Conservation (phyloP, 2,888 invertebrate species). For the Netelia inedita region DNA sequence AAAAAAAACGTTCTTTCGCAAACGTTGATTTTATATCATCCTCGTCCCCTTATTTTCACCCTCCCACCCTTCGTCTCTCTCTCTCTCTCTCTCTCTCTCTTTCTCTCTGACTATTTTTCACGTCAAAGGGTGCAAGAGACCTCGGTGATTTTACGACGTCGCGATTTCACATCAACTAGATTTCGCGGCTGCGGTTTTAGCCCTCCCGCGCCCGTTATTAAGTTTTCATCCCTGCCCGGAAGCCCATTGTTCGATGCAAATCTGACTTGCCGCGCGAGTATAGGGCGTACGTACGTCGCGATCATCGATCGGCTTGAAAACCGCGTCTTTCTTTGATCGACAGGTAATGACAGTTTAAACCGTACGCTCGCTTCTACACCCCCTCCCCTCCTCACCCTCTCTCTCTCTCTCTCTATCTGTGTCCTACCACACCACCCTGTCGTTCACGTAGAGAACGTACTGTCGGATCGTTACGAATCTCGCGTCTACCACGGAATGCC, state of each 20-base stretch:
- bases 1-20: slow-evolving; percentile 53
- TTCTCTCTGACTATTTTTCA: slow-evolving; percentile 25
- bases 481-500: slow-evolving; percentile 72
- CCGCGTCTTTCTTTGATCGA: slow-evolving; percentile 83
- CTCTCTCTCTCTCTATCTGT: no score
- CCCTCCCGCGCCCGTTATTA: slow-evolving; percentile 77
- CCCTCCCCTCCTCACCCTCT: no score
- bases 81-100: not conserved
- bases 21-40: slow-evolving; percentile 46
- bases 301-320: slow-evolving; percentile 80
- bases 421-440: not conserved
- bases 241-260: slow-evolving; percentile 80
- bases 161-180: slow-evolving; percentile 27
- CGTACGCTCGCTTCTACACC: slow-evolving; percentile 63
- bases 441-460: slow-evolving; percentile 61
- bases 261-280: slow-evolving; percentile 75
- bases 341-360: slow-evolving; percentile 84
- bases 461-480: slow-evolving; percentile 77
- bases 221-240: slow-evolving; percentile 79
- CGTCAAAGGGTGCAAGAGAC: not conserved
- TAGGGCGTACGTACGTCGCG: slow-evolving; percentile 70
- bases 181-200: not conserved
- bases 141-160: slow-evolving; percentile 6
- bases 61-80: not conserved
- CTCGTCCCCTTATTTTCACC: not conserved